Conservation (phyloP, 2,797 vertebrate species). For the Chiroxiphia lanceolata region DNA sequence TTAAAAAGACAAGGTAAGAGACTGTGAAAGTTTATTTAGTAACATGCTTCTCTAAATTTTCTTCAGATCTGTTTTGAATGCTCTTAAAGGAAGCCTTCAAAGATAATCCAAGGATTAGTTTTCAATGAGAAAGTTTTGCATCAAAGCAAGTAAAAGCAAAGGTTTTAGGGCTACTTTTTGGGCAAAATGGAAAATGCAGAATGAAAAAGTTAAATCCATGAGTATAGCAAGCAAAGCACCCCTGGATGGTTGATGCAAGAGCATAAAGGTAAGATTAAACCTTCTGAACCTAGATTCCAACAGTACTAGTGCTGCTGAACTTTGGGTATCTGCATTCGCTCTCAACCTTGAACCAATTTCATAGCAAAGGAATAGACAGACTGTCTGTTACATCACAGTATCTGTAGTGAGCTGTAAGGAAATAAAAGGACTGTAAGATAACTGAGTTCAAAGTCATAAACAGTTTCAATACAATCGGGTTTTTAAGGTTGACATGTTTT, state of each 20-base stretch:
- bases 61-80: not conserved
- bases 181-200: not conserved
- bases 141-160: not conserved
- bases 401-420: constrained; percentile 31
- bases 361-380: not conserved
- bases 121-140: not conserved
- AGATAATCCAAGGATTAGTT: not conserved
- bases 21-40: not conserved
- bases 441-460: constrained; percentile 33
- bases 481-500: not conserved
- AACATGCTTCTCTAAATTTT: not conserved
- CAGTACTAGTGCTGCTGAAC: not conserved
- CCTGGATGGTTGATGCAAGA: not conserved
- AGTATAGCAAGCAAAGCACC: not conserved
- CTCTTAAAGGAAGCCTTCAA: not conserved
- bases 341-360: constrained; percentile 41
- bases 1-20: not conserved
- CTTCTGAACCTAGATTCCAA: constrained; percentile 32
- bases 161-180: not conserved
- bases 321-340: not conserved
- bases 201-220: not conserved
- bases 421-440: constrained; percentile 18
- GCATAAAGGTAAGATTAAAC: not conserved
- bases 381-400: not conserved
- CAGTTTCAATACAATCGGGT: not conserved